Evolutionary conservation across 1,140 invertebrate genomes (phyloP).

Genomic region (roundworm (Caenorhabditis elegans)): WBcel235 BX284605.5:6128501-6129000

Average conservation of each 20-base stretch:
- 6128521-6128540: constrained; percentile 53
- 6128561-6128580: constrained; percentile 54
- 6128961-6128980: constrained; percentile 45
- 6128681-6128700: constrained; percentile 49
- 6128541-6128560: constrained; percentile 54
- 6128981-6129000: constrained; percentile 39
- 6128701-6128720: constrained; percentile 54
- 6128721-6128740: constrained; percentile 47
- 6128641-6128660: constrained; percentile 44
- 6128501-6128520: constrained; percentile 41
- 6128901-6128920: constrained; percentile 49
- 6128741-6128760: constrained; percentile 37
- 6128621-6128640: constrained; percentile 45
- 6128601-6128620: constrained; percentile 56
- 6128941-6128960: constrained; percentile 48
- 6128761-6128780: constrained; percentile 51
- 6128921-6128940: constrained; percentile 50
- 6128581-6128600: constrained; percentile 47
- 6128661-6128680: constrained; percentile 47
- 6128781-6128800: constrained; percentile 32
- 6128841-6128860: constrained; percentile 16
- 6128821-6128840: constrained; percentile 39
- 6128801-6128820: not conserved
- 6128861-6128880: constrained; percentile 42
- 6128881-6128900: constrained; percentile 34